phyloP scores from a whole-genome alignment of 2,797 vertebrate genomes.

The Petrocephalus schoutedeni region DNA sequence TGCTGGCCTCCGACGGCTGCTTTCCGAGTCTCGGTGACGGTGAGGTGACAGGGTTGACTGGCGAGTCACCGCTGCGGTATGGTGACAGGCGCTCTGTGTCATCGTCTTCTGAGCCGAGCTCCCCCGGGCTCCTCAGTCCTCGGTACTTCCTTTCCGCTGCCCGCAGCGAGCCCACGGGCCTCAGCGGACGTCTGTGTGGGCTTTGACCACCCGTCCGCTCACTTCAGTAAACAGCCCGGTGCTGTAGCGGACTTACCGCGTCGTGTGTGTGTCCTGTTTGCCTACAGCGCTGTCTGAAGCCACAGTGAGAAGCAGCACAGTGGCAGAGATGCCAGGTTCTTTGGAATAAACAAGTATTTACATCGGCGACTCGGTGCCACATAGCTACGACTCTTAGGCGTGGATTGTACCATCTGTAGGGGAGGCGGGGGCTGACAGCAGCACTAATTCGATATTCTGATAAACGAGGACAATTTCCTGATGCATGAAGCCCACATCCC shows the following conservation, averaged over 20 bases:
- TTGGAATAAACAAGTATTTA: neutral
- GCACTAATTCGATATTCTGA: neutral
- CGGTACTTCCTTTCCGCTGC: neutral
- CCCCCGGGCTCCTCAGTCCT: neutral
- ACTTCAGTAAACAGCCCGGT: neutral
- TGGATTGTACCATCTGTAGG: neutral
- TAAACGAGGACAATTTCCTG: neutral
- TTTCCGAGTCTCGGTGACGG: neutral
- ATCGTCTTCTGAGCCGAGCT: neutral
- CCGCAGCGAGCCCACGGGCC: neutral
- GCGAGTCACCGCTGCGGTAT: neutral
- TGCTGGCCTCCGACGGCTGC: neutral
- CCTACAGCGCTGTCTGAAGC: neutral
- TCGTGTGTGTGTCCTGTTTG: neutral
- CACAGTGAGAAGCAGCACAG: neutral
- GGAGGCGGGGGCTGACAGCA: neutral
- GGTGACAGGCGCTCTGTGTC: neutral
- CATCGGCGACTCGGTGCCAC: neutral
- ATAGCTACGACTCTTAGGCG: neutral
- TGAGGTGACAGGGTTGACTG: neutral
- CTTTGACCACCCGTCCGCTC: neutral
- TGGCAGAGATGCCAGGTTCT: neutral
- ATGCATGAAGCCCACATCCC: neutral
- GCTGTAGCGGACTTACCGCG: neutral
- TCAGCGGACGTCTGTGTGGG: neutral